phyloP scores from a whole-genome alignment of 2,797 vertebrate genomes.

The Phylloscopus collybita region DNA sequence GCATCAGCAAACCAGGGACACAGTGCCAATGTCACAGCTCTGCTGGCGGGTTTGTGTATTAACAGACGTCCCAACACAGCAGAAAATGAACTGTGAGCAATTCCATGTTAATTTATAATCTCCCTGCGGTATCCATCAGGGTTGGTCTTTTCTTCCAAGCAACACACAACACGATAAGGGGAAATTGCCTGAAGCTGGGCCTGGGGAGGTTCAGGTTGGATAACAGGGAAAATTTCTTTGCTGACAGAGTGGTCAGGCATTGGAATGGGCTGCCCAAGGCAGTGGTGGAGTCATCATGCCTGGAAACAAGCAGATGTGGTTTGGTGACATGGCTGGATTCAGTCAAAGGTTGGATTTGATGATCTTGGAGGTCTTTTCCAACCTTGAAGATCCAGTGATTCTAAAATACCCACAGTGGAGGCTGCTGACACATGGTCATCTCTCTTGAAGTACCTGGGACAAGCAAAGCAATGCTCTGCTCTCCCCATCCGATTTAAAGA shows the following conservation, averaged over 20 bases:
- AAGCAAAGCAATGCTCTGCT: neutral
- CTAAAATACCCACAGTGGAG: neutral
- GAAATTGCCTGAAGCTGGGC: neutral
- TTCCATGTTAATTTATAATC: neutral
- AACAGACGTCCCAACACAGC: neutral
- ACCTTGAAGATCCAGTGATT: neutral
- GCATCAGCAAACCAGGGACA: neutral
- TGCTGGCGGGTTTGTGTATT: rapidly evolving
- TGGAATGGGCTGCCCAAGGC: neutral
- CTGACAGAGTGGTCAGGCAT: neutral
- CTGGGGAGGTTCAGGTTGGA: neutral
- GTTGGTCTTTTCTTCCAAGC: neutral
- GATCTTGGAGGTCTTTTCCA: neutral
- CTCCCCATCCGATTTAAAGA: neutral
- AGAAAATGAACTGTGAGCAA: neutral
- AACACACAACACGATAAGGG: too few relatives aligned
- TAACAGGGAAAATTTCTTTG: rapidly evolving
- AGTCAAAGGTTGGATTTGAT: neutral
- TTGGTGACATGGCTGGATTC: neutral
- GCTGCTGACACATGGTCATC: rapidly evolving
- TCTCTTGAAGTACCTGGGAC: neutral
- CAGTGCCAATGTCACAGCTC: neutral
- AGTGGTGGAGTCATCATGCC: neutral
- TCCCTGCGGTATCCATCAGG: neutral
- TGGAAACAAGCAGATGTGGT: too few relatives aligned